Percentiles rank a stretch among this genome's conserved stretches.
Conservation (phyloP, 2,888 invertebrate species). For the Clitarchus hookeri region DNA sequence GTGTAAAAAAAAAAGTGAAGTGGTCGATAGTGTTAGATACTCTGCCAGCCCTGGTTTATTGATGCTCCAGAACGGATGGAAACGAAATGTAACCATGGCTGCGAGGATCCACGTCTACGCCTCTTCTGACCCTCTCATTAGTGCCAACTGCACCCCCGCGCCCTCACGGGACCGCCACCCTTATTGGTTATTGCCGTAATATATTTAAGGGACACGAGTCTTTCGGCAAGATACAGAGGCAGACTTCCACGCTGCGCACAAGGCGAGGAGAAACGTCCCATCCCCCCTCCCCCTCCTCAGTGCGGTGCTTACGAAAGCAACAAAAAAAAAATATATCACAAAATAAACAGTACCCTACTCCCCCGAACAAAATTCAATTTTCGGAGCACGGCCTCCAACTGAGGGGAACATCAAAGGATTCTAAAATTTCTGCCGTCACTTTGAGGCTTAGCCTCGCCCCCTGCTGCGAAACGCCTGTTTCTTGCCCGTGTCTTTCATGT, state of each 20-base stretch:
- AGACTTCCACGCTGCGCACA: not conserved
- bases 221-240: not conserved
- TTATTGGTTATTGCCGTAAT: conserved; percentile 5
- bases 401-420: conserved; percentile 14
- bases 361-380: not conserved
- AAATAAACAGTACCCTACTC: not conserved
- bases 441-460: not conserved
- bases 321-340: not conserved
- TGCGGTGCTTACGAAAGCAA: not conserved
- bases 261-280: not conserved
- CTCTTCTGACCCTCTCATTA: not conserved
- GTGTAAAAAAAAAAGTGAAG: not conserved
- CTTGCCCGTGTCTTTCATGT: conserved; percentile 14
- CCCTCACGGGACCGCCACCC: not conserved
- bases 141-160: not conserved
- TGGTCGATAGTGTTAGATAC: not conserved
- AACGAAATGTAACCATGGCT: not conserved
- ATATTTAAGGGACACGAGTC: not conserved
- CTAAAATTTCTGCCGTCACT: conserved; percentile 10
- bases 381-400: not conserved
- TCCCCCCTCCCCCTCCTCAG: not conserved
- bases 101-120: not conserved
- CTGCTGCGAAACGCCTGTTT: not conserved
- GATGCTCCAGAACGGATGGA: not conserved
- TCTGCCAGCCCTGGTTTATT: too few relatives aligned